Percentiles rank a stretch among this genome's conserved stretches.
Conservation (phyloP, 2,797 vertebrate genomes). For the Anas acuta region DNA sequence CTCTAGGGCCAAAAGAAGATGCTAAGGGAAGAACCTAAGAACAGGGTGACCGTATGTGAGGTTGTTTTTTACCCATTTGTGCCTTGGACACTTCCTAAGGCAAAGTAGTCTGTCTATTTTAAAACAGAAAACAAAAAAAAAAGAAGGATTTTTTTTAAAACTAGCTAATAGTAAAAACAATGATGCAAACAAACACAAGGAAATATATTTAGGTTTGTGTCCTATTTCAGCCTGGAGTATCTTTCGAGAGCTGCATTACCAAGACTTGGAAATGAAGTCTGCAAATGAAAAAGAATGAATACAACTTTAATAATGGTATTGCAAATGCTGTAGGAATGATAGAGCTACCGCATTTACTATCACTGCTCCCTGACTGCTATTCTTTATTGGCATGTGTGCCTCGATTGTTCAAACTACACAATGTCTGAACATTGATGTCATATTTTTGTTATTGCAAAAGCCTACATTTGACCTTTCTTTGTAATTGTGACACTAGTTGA, state of each 20-base stretch:
- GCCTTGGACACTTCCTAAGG: too few relatives aligned
- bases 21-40: not conserved
- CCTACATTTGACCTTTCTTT: conserved; percentile 63
- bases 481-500: conserved; percentile 51
- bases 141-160: fast-evolving
- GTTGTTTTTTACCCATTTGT: not conserved
- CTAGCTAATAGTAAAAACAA: not conserved
- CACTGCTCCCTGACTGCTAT: conserved; percentile 18
- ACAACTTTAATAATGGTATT: not conserved
- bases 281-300: not conserved
- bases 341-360: conserved; percentile 19
- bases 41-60: not conserved
- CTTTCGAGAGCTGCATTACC: not conserved
- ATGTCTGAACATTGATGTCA: not conserved
- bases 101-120: too few relatives aligned
- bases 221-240: not conserved
- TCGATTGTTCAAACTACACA: not conserved
- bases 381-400: conserved; percentile 36
- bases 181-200: not conserved
- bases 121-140: too few relatives aligned
- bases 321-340: not conserved
- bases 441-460: conserved; percentile 22
- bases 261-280: not conserved
- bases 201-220: not conserved
- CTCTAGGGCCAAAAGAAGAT: not conserved